These are phyloP conservation scores for Acromyrmex heyeri DNA, from an alignment of 1,140 invertebrate species.

Conservation along the genomic window DNA sequence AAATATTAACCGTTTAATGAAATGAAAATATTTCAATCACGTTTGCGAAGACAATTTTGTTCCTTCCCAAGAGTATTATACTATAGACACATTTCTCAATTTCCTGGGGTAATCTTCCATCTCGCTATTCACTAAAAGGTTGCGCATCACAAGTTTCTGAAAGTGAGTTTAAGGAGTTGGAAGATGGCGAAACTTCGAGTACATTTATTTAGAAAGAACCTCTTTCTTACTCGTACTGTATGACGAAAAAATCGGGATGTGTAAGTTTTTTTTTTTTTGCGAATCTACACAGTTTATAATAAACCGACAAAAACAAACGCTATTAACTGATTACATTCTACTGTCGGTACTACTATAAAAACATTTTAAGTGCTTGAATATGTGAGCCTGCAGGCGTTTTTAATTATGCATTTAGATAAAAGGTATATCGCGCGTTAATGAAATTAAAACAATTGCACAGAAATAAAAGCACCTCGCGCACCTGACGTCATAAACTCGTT, in stretches of 20 bases:
- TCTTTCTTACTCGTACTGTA: background rate
- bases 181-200: slow-evolving; percentile 42
- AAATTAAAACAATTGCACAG: slow-evolving; percentile 43
- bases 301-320: background rate
- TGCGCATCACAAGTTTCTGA: slow-evolving; percentile 46
- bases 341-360: background rate
- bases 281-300: background rate
- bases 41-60: slow-evolving; percentile 7
- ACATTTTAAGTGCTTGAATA: background rate
- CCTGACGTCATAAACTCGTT: slow-evolving; percentile 27
- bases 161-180: slow-evolving; percentile 53
- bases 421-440: background rate
- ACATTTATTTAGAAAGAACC: slow-evolving; percentile 35
- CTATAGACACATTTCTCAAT: slow-evolving; percentile 42
- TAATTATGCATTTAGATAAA: background rate
- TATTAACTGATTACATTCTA: slow-evolving; percentile 5
- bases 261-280: background rate
- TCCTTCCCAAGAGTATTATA: background rate
- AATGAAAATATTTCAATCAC: slow-evolving; percentile 18
- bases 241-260: background rate
- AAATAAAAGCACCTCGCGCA: slow-evolving; percentile 38
- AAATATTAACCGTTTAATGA: slow-evolving; percentile 1
- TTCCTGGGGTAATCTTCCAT: slow-evolving; percentile 46
- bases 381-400: background rate
- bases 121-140: slow-evolving; percentile 49